Base-by-base conservation (phyloP, 2,888 invertebrate genomes). In the Drosophila pseudotalamancana region DNA sequence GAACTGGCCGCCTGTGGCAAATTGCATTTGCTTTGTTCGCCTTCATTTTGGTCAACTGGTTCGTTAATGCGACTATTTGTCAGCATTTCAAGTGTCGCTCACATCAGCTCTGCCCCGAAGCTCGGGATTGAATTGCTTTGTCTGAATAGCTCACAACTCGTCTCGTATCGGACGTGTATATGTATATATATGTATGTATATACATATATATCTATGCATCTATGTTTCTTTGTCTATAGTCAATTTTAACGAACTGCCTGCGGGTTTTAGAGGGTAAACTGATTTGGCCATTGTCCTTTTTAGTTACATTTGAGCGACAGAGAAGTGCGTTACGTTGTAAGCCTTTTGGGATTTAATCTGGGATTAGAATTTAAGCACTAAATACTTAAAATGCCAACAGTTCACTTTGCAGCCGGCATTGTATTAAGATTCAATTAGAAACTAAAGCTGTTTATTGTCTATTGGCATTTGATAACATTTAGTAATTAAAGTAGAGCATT, bases 41-140 rank as follows among this genome's bases (percentile, higher is more conserved):
- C 49, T 60, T 59, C 50, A 65, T 65, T 61, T 53, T 53, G 66
- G 60, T 40, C 54, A 72, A 72, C 63, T 55, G 60, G 32, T 65
- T 61, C 69, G 81, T 85, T 81, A 81, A 85, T 82, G 82, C 85
- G 74, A 77, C 77, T 82, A 81, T 81, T 81, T 85, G 81, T 85
- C 85, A 78, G 83, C 79, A 63, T 64, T 72, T 79, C 65, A 72
- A 79, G 77, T 72, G 83, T 74, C 80, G 67, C 72, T 45, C 49
- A 34, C 57, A 49, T 35, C 49, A 35, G 6, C 19, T 5, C 21
- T 25, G 42, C 27, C 43, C n/a, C n/a, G n/a, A n/a, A n/a, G n/a
- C n/a, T 67, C 54, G 27, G 69, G 69, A 72, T 73, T 68, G 63
- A 64, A 59, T 68, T 59, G 68, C 72, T 72, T 62, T 72, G 73